phyloP scores from a whole-genome alignment of 2,113 vertebrate species.

The Percina caprodes region DNA sequence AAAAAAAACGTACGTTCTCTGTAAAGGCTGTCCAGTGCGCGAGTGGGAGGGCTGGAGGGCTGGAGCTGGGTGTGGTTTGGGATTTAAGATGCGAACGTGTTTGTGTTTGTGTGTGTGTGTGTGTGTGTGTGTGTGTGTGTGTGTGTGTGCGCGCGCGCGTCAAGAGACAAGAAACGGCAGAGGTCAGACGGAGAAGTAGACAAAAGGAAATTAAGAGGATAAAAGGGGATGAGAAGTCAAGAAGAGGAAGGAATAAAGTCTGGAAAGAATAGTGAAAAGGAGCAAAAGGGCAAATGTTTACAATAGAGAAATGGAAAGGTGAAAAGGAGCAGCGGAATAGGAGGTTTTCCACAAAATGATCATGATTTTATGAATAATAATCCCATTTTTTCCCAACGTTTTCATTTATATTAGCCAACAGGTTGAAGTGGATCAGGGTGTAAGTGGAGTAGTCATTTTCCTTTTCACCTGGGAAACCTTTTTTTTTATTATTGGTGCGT shows the following conservation, averaged over 20 bases:
- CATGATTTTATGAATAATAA: background rate
- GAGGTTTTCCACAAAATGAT: background rate
- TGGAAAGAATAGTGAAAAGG: constrained; percentile 9
- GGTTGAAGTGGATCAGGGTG: too few relatives aligned
- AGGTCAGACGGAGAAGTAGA: constrained; percentile 38
- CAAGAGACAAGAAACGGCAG: background rate
- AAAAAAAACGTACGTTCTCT: constrained; percentile 31
- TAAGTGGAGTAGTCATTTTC: background rate
- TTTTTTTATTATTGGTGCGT: background rate
- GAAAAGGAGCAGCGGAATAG: background rate
- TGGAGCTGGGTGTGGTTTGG: constrained; percentile 77
- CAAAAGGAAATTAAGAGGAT: constrained; percentile 67
- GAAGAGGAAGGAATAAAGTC: constrained; percentile 12
- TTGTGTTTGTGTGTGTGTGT: background rate
- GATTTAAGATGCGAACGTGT: constrained; percentile 17
- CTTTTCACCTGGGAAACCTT: constrained; percentile 1
- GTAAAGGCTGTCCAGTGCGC: constrained; percentile 41
- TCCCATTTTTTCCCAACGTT: background rate
- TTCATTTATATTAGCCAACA: background rate
- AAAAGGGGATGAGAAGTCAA: constrained; percentile 42
- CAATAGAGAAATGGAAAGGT: background rate
- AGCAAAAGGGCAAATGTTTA: background rate
- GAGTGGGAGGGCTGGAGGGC: constrained; percentile 53
- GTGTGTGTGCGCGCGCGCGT: constrained; percentile 15
- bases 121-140: constrained; percentile 26